Base-by-base conservation (phyloP, 2,113 vertebrate genomes). In the Ageneiosus marmoratus region DNA sequence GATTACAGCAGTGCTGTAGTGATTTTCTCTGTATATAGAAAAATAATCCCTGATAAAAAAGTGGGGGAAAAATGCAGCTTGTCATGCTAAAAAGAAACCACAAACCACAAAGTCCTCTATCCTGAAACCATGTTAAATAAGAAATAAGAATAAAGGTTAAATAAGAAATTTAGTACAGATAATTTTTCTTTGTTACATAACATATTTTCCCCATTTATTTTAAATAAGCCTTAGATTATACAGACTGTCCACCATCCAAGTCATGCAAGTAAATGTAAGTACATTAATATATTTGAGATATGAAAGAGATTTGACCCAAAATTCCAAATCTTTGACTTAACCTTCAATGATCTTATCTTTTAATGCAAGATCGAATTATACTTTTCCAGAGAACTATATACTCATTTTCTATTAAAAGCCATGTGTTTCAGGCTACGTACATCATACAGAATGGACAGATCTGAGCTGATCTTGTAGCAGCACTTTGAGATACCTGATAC, bases 401-500 rank as follows among this genome's bases (percentile, higher is more conserved):
- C 9, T 18, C 9, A 34, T 65, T 22, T 69, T 69, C 65, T 41
- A 24, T 41, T 41, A 32, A 63, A 32, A 34, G 32, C 32, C 34
- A 11, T 48, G 27, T 12, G 9, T 60, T 82, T 63, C 22, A 51
- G 27, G 18, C 56, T 34, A 13, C 3, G 51, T 58, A 44, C 76
- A n/a, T n/a, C n/a, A n/a, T 51, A 51, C 12, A 37, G 55, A 73
- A 62, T 7, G 16, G 7, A 22, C 55, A n/a, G 53, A 24, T 69
- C n/a, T 2, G 60, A 76, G 50, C 55, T 46, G 24, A 55, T 41
- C 29, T 50, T 62, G 29, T 16, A 79, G 8, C 22, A 62, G 65
- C 27, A 7, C 48, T 58, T n/a, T 20, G n/a, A 70, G 76, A 73
- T 65, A 73, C 53, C 76, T 29, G 76, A 84, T 72, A 84, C 81